Evolutionary conservation across 92 coral and sea anemone genomes (phyloP).

Genomic region (Montipora capitata): DNA sequence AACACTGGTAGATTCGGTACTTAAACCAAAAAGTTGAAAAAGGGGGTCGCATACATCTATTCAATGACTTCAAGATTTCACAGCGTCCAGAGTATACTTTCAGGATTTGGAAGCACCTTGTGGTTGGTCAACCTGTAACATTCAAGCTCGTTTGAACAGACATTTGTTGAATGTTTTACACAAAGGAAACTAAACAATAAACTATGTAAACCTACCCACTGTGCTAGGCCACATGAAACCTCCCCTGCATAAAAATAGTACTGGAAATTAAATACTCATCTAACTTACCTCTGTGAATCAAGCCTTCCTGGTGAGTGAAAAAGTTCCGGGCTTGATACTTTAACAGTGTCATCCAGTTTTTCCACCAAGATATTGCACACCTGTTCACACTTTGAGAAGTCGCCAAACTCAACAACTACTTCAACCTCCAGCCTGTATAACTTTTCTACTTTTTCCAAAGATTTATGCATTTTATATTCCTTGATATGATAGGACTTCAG

Average conservation of each 20-base stretch:
- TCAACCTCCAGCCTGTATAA: slow-evolving; percentile 83
- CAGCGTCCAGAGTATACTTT: too few species aligned
- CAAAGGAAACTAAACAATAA: too few species aligned
- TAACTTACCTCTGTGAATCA: slow-evolving; percentile 85
- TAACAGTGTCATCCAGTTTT: slow-evolving; percentile 92
- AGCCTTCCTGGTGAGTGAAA: slow-evolving; percentile 84
- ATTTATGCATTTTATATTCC: slow-evolving; percentile 86
- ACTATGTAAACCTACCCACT: too few species aligned
- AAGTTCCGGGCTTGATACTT: slow-evolving; percentile 85
- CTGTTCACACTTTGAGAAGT: slow-evolving; percentile 94
- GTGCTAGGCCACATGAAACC: too few species aligned
- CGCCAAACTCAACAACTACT: slow-evolving; percentile 85
- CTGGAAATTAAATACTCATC: neutral
- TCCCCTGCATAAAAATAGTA: neutral
- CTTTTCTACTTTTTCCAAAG: slow-evolving; percentile 77
- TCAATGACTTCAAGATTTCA: too few species aligned
- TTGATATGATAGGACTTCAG: slow-evolving; percentile 86
- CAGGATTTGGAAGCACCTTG: too few species aligned
- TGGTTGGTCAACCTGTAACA: too few species aligned
- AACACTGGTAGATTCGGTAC: too few species aligned
- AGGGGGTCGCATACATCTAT: too few species aligned
- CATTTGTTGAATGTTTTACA: too few species aligned
- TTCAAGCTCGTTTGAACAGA: too few species aligned
- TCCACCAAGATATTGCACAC: slow-evolving; percentile 96
- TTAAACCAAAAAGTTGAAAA: too few species aligned